These are phyloP conservation scores for Calidris pygmaea DNA, from an alignment of 2,113 vertebrate species.

Conservation along the genomic window DNA sequence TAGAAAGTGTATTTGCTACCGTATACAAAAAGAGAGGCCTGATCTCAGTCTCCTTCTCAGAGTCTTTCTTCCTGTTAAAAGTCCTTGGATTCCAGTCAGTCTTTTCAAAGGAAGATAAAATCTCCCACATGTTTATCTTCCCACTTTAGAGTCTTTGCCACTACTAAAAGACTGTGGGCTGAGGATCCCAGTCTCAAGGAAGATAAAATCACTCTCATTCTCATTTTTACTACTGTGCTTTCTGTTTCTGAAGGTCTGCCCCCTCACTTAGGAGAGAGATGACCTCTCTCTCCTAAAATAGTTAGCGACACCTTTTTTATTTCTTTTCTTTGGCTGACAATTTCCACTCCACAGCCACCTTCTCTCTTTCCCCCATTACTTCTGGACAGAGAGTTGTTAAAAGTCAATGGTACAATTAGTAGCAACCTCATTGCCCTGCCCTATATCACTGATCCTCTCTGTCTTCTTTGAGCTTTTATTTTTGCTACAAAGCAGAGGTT, in stretches of 20 bases:
- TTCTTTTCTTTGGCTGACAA: not conserved
- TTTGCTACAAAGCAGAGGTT: not conserved
- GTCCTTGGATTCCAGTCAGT: not conserved
- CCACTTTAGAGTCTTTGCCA: not conserved
- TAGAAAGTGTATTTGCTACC: not conserved
- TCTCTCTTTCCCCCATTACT: not conserved
- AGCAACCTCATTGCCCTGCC: not conserved
- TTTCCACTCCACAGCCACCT: not conserved
- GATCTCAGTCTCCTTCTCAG: not conserved
- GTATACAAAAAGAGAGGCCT: not conserved
- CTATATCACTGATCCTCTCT: not conserved
- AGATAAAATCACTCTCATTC: not conserved
- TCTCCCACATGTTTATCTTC: not conserved
- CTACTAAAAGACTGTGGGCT: not conserved
- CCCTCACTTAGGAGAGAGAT: not conserved
- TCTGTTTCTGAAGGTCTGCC: not conserved
- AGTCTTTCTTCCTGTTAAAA: not conserved
- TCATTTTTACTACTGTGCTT: not conserved
- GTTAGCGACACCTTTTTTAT: not conserved
- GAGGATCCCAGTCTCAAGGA: not conserved
- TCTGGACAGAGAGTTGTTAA: not conserved
- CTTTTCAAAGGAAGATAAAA: not conserved
- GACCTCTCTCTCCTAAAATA: not conserved
- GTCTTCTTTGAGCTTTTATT: not conserved
- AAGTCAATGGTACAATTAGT: not conserved